Base-by-base conservation (phyloP, 2,113 vertebrate genomes). In the Lophotis ruficrista region DNA sequence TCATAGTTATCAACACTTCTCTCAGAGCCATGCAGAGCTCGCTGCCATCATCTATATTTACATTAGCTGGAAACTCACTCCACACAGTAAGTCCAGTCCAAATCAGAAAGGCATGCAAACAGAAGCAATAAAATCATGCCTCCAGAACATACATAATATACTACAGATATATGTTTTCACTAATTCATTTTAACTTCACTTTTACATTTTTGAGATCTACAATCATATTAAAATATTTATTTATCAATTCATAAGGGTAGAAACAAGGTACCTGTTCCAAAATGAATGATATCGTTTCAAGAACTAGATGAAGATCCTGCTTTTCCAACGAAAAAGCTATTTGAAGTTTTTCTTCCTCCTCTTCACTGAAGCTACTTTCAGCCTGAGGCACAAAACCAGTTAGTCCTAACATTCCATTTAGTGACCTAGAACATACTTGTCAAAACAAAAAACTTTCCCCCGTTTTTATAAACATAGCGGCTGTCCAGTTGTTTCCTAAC, bases 311-410 rank as follows among this genome's bases (percentile, higher is more conserved):
- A 58, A 99, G 99, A 89, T 98, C 98, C 68, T 98, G 98, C 94
- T 99, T 99, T 79, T 99, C 99, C 97, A 99, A 51, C 6, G 98
- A 98, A 87, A 99, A 98, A 33, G 99, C 99, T 41, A 93, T 90
- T 80, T 99, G 98, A 84, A 99, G 98, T 84, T 99, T 99, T 97
- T 99, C 98, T 93, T 99, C 99, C 80, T 99, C 99, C 43, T 99
- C 99, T 93, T 99, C 98, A 88, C 98, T 99, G 97, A 99, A 99
- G 50, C 98, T 98, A 58, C 97, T 98, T 93, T 99, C 99, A 58
- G 96, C 97, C 99, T 99, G 83, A 72, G 97, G 97, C 16, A 97
- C 51, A 95, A 87, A 97, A 81, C 65, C 4, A 3, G 27, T 93
- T 91, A 90, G 64, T 87, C 24, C 54, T 53, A 47, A 57, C 15